Percentiles rank a stretch among this genome's conserved stretches.
Conservation (phyloP, 2,113 vertebrate genomes). For the Nettapus auritus region DNA sequence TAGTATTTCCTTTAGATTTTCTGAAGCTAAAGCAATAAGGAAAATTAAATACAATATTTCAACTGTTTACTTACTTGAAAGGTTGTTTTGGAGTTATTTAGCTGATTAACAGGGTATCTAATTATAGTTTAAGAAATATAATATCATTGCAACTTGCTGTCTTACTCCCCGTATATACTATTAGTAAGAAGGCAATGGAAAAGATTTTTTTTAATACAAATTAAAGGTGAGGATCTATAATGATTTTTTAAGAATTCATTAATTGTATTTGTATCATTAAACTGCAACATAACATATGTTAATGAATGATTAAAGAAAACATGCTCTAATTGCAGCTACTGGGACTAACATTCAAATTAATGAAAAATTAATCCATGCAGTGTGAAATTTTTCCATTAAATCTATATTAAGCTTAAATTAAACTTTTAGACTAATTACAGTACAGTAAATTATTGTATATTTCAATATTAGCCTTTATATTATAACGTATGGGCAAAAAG, state of each 20-base stretch:
- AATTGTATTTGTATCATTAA: background rate
- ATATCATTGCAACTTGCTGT: background rate
- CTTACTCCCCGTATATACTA: background rate
- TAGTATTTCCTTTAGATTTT: background rate
- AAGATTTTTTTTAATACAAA: background rate
- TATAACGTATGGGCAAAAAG: background rate
- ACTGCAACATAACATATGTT: background rate
- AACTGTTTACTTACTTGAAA: background rate
- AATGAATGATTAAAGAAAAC: conserved; percentile 32
- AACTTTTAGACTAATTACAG: background rate
- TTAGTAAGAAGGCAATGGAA: background rate
- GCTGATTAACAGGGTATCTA: background rate
- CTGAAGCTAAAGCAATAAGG: background rate
- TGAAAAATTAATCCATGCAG: background rate
- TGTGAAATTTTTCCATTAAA: background rate
- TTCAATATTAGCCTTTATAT: background rate
- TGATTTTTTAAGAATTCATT: conserved; percentile 11
- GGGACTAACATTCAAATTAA: background rate
- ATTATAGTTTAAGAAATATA: background rate
- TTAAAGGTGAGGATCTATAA: conserved; percentile 20
- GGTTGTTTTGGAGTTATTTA: background rate
- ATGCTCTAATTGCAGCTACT: background rate
- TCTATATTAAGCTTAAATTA: background rate
- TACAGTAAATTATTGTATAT: background rate
- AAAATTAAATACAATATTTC: background rate